These are phyloP conservation scores for Boloria euphrosyne DNA, from an alignment of 2,888 invertebrate species.

Conservation along the genomic window DNA sequence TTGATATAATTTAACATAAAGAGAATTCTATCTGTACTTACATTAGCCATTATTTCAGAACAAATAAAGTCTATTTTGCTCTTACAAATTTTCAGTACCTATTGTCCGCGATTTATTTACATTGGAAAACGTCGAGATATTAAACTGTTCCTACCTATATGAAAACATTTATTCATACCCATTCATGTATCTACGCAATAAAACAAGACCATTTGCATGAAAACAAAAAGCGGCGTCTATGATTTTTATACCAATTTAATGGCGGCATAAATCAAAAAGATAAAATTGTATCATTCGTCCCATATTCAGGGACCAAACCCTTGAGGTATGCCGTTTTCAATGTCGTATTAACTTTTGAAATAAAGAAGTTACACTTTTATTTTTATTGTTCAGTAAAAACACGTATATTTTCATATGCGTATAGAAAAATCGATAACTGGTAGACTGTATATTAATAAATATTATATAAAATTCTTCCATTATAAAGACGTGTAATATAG, in stretches of 20 bases:
- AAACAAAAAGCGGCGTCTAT: slow-evolving; percentile 56
- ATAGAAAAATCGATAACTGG: too few species aligned
- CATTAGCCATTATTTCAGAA: neutral
- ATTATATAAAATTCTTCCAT: neutral
- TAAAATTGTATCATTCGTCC: slow-evolving; percentile 60
- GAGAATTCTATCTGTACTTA: too few species aligned
- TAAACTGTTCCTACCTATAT: slow-evolving; percentile 39
- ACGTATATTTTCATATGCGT: too few species aligned
- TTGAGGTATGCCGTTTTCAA: slow-evolving; percentile 56
- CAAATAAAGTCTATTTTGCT: slow-evolving; percentile 3
- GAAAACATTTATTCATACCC: slow-evolving; percentile 43
- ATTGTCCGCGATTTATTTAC: slow-evolving; percentile 40
- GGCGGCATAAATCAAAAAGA: slow-evolving; percentile 63
- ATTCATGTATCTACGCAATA: slow-evolving; percentile 48
- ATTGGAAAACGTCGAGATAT: slow-evolving; percentile 39
- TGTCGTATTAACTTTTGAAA: slow-evolving; percentile 26
- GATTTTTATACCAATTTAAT: slow-evolving; percentile 65
- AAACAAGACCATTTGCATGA: slow-evolving; percentile 60
- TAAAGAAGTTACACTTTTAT: too few species aligned
- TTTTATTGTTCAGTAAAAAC: too few species aligned
- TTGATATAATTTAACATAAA: neutral
- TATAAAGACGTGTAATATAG: neutral
- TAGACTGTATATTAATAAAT: too few species aligned
- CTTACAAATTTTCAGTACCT: slow-evolving; percentile 16
- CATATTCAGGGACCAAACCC: slow-evolving; percentile 40